Percentiles rank a stretch among this genome's conserved stretches.
Evolutionary conservation across 2,888 invertebrate species (phyloP).

Genomic region (Rotaria sp.): DNA sequence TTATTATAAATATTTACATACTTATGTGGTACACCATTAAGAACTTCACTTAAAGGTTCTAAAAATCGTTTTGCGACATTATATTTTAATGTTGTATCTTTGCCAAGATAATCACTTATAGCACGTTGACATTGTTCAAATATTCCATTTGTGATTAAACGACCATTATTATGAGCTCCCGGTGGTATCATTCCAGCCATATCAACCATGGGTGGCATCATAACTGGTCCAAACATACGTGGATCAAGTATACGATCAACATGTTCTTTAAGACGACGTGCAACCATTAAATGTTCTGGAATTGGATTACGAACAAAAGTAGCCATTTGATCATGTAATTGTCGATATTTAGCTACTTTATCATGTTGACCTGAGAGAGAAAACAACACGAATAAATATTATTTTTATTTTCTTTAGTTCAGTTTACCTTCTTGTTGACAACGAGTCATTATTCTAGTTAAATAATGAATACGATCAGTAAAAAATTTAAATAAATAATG

Average conservation of each 20-base stretch:
- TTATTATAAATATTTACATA: neutral
- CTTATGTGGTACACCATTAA: constrained; percentile 5
- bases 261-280: constrained; percentile 15
- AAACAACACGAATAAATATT: too few species aligned
- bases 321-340: constrained; percentile 13
- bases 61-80: neutral
- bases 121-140: constrained; percentile 24
- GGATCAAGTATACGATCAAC: constrained; percentile 3
- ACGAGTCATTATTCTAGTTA: neutral
- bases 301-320: neutral
- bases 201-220: neutral
- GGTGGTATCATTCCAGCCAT: neutral
- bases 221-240: constrained; percentile 3
- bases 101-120: neutral
- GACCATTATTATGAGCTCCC: neutral
- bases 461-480: constrained; percentile 1
- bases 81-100: neutral
- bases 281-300: neutral
- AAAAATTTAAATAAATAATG: constrained; percentile 11
- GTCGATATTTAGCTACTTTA: neutral
- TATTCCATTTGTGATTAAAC: neutral
- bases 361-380: neutral
- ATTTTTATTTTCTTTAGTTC: too few species aligned
- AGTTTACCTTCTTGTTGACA: constrained; percentile 6
- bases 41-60: neutral